A percentile compares a stretch with the other conserved stretches of the same genome.
Evolutionary conservation across 2,113 vertebrate genomes (phyloP).

Genomic region (Ptilonorhynchus violaceus): DNA sequence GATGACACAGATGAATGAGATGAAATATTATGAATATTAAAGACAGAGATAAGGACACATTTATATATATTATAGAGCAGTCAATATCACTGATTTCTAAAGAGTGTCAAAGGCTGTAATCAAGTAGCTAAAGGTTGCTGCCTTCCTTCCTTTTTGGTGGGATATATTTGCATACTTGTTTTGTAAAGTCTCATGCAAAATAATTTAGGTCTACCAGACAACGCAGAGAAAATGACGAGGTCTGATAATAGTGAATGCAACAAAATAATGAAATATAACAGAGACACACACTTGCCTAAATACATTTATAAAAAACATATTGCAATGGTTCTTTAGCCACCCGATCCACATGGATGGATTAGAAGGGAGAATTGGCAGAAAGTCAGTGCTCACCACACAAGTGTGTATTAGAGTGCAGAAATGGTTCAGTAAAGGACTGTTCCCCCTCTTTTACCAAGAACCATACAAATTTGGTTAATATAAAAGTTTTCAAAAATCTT

Average conservation of each 20-base stretch:
- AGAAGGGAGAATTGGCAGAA: not conserved
- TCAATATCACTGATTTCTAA: not conserved
- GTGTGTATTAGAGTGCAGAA: not conserved
- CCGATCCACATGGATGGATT: not conserved
- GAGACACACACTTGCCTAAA: not conserved
- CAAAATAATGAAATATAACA: not conserved
- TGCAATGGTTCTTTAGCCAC: not conserved
- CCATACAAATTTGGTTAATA: not conserved
- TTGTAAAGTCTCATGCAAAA: not conserved
- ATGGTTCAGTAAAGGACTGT: not conserved
- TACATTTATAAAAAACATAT: not conserved
- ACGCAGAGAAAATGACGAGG: not conserved
- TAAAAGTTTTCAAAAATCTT: not conserved
- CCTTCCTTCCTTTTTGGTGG: not conserved
- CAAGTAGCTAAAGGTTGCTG: not conserved
- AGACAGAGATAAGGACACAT: not conserved
- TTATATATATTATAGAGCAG: not conserved
- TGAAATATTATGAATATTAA: not conserved
- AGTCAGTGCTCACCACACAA: not conserved
- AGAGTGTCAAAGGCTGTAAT: not conserved
- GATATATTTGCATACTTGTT: not conserved
- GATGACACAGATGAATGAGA: not conserved
- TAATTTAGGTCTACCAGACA: not conserved
- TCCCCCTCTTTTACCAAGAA: not conserved
- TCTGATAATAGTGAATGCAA: not conserved